Evolutionary conservation across 2,797 vertebrate species (phyloP).

Genomic region (Spheniscus humboldti): DNA sequence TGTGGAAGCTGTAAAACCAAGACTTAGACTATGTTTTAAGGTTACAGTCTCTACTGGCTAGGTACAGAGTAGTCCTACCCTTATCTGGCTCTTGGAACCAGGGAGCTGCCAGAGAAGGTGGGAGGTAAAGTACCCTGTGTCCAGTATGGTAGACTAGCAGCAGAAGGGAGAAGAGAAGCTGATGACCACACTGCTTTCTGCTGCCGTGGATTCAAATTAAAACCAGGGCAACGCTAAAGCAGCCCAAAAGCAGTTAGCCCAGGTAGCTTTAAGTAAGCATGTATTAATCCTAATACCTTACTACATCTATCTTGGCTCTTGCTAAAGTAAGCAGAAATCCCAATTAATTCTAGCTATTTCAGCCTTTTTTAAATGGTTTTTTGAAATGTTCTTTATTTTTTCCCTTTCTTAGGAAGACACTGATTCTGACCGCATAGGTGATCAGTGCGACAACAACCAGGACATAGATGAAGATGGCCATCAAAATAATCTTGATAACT

Average conservation of each 20-base stretch:
- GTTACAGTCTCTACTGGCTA: not conserved
- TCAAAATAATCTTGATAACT: constrained; percentile 99
- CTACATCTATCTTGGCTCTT: not conserved
- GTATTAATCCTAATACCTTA: not conserved
- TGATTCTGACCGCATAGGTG: constrained; percentile 92
- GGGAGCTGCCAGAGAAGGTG: not conserved
- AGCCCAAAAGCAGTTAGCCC: not conserved
- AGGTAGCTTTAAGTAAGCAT: not conserved
- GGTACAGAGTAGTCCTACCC: not conserved
- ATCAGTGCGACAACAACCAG: constrained; percentile 96
- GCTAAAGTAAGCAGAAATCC: not conserved
- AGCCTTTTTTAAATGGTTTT: not conserved
- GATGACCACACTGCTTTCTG: not conserved
- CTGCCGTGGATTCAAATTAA: not conserved
- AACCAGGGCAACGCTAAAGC: not conserved
- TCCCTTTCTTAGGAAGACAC: constrained; percentile 82
- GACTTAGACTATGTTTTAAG: not conserved
- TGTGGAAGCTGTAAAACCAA: not conserved
- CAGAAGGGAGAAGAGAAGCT: not conserved
- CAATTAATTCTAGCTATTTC: not conserved
- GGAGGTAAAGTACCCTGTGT: not conserved
- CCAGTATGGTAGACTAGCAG: not conserved
- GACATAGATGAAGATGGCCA: constrained; percentile 98
- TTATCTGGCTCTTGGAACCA: not conserved
- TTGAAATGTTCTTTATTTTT: not conserved